Percentiles rank a stretch among this genome's conserved stretches.
Evolutionary conservation across 2,888 invertebrate genomes (phyloP).

Genomic region (Drosophila monieri): DNA sequence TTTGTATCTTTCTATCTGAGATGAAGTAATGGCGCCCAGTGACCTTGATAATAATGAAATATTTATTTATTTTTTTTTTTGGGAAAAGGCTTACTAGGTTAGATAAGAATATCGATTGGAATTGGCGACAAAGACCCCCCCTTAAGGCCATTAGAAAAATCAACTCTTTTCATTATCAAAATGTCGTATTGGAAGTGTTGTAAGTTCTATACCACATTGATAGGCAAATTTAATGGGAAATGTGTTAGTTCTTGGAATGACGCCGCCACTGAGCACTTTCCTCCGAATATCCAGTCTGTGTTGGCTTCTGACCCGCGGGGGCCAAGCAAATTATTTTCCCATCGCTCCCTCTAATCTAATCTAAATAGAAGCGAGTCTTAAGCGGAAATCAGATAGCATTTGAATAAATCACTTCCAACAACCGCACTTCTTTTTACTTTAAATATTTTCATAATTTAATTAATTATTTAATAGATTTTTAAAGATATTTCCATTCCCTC

Average conservation of each 20-base stretch:
- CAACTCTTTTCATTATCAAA: constrained; percentile 13
- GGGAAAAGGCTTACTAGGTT: background rate
- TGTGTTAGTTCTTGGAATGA: constrained; percentile 13
- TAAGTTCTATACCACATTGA: constrained; percentile 4
- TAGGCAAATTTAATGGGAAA: constrained; percentile 25
- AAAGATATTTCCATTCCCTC: background rate
- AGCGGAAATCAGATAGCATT: constrained; percentile 35
- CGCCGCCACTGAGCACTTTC: constrained; percentile 1
- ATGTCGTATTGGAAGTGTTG: background rate
- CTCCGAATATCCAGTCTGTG: background rate
- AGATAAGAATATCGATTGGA: constrained; percentile 6
- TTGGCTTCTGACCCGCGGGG: constrained; percentile 12
- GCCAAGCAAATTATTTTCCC: constrained; percentile 4
- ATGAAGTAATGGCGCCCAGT: constrained; percentile 50
- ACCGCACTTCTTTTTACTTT: no score
- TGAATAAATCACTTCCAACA: background rate
- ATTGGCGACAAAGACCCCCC: constrained; percentile 14
- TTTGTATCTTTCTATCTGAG: background rate
- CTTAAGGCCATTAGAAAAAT: background rate
- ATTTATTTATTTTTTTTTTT: background rate
- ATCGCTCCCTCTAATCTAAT: constrained; percentile 17
- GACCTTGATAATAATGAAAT: constrained; percentile 14
- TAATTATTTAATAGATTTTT: background rate
- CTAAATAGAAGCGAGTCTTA: constrained; percentile 27
- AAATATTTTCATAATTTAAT: no score